Conservation (phyloP, 2,797 vertebrate genomes). For the Tokudaia muenninki region DNA sequence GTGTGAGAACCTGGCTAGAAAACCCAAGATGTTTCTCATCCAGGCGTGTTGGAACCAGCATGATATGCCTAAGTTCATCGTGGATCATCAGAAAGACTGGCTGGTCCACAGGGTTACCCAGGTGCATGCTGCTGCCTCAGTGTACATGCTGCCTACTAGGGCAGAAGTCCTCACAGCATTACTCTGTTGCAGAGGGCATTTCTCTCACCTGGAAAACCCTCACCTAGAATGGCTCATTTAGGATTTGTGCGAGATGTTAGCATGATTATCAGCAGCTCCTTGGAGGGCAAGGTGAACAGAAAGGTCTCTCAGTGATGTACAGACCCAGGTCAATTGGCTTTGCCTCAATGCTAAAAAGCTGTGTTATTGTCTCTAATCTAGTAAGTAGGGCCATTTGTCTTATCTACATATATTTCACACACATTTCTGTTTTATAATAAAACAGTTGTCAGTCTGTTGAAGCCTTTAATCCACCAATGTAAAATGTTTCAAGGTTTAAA, state of each 20-base stretch:
- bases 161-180: neutral
- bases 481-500: conserved; percentile 25
- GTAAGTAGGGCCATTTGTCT: conserved; percentile 45
- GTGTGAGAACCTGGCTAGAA: conserved; percentile 94
- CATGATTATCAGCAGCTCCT: conserved; percentile 86
- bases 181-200: conserved; percentile 89
- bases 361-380: conserved; percentile 92
- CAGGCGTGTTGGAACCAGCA: conserved; percentile 89
- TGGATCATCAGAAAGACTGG: neutral
- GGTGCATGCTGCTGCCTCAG: neutral
- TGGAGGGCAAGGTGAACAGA: conserved; percentile 97
- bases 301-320: conserved; percentile 94
- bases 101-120: neutral
- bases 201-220: conserved; percentile 93
- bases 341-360: conserved; percentile 98
- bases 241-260: conserved; percentile 92
- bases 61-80: neutral
- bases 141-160: neutral
- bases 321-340: conserved; percentile 91
- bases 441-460: neutral
- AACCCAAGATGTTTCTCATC: conserved; percentile 97
- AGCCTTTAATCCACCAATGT: neutral
- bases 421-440: neutral
- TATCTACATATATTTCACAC: neutral
- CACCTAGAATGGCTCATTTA: conserved; percentile 92